A percentile compares a stretch with the other conserved stretches of the same genome.
phyloP scores from a whole-genome alignment of 2,113 vertebrate species.

The Silurus asotus region DNA sequence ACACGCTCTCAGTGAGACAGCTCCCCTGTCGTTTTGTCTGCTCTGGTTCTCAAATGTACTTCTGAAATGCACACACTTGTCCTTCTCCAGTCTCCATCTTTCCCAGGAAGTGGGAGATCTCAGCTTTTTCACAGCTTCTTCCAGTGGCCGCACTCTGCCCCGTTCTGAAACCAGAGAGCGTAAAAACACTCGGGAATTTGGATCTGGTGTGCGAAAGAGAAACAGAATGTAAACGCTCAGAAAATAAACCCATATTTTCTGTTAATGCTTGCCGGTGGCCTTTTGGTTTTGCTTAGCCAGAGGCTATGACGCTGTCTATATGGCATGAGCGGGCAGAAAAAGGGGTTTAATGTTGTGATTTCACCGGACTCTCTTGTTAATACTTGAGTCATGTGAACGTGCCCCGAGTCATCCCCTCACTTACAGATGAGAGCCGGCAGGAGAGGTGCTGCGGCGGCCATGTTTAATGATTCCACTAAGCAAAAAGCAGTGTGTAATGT shows the following conservation, averaged over 20 bases:
- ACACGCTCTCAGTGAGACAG: neutral
- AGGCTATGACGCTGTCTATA: constrained; percentile 36
- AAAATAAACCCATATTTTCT: constrained; percentile 79
- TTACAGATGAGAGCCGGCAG: constrained; percentile 49
- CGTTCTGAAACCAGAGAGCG: constrained; percentile 30
- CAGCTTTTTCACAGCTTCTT: constrained; percentile 40
- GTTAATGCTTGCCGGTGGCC: constrained; percentile 65
- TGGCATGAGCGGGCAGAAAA: constrained; percentile 20
- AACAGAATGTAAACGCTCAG: constrained; percentile 72
- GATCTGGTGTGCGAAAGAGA: constrained; percentile 65
- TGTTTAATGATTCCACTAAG: constrained; percentile 45
- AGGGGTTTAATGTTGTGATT: constrained; percentile 30
- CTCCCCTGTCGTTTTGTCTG: constrained; percentile 1
- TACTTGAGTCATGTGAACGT: neutral
- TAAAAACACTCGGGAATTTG: constrained; percentile 55
- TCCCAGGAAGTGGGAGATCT: constrained; percentile 69
- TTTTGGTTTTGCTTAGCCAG: constrained; percentile 72
- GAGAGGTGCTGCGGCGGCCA: constrained; percentile 28
- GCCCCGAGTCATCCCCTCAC: neutral
- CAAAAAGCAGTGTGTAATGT: constrained; percentile 31
- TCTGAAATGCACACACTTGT: constrained; percentile 11
- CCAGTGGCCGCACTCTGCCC: constrained; percentile 11
- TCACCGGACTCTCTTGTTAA: constrained; percentile 27
- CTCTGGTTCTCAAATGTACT: neutral
- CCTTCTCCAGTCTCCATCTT: constrained; percentile 59